These are phyloP conservation scores for Spilogale gracilis DNA, from an alignment of 2,113 vertebrate species.

Conservation along the genomic window DNA sequence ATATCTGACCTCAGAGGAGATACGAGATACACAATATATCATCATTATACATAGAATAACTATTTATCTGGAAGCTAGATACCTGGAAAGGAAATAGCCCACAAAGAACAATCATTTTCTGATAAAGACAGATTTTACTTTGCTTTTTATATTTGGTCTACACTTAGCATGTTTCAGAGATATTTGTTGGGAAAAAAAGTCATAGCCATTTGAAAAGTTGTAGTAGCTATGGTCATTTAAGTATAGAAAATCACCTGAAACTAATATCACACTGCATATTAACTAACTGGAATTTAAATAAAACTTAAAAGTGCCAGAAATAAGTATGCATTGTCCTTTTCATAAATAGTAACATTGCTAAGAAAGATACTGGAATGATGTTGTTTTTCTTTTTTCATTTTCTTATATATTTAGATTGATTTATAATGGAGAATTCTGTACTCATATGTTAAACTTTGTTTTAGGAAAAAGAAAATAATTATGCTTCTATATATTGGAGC, in stretches of 20 bases:
- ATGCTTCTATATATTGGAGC: constrained; percentile 27
- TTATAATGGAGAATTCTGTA: constrained; percentile 1
- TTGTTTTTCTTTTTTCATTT: not conserved
- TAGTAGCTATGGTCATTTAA: not conserved
- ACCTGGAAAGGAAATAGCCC: not conserved
- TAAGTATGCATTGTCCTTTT: not conserved
- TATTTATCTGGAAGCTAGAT: not conserved
- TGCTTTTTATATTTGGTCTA: not conserved
- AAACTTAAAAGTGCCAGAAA: not conserved
- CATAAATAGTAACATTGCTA: not conserved
- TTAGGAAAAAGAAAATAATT: constrained; percentile 45
- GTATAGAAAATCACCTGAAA: not conserved
- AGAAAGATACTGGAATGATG: not conserved
- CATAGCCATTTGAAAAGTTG: not conserved
- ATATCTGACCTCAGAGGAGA: not conserved
- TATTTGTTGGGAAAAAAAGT: not conserved
- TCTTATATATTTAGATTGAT: not conserved
- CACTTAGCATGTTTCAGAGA: not conserved
- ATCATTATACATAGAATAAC: not conserved
- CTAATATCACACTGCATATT: not conserved
- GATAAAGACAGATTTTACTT: not conserved
- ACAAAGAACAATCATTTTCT: not conserved
- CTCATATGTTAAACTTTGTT: constrained; percentile 15
- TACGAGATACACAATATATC: not conserved
- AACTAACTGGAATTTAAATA: not conserved